Conservation (phyloP, 1,140 invertebrate species). For the Rhizoglyphus robini region DNA sequence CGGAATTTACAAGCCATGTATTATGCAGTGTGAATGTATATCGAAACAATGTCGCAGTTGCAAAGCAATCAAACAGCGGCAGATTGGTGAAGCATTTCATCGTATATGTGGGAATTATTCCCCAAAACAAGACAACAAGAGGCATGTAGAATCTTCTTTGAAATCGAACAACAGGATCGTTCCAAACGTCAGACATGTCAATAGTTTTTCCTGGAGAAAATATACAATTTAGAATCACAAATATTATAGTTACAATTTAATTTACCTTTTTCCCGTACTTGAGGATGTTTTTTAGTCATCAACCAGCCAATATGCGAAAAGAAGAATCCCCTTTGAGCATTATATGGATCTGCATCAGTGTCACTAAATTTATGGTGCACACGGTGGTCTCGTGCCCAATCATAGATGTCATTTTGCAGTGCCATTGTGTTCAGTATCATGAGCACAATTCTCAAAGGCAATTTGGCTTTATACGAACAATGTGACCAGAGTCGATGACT, state of each 20-base stretch:
- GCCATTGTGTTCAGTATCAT: slow-evolving; percentile 39
- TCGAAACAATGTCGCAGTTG: neutral
- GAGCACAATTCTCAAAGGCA: slow-evolving; percentile 21
- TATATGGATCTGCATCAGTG: slow-evolving; percentile 89
- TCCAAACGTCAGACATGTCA: slow-evolving; percentile 65
- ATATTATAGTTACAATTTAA: too few species aligned
- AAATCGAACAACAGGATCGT: slow-evolving; percentile 64
- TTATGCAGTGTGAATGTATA: slow-evolving; percentile 61
- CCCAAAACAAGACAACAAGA: slow-evolving; percentile 64
- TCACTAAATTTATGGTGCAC: slow-evolving; percentile 93
- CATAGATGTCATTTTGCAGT: slow-evolving; percentile 67
- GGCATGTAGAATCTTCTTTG: slow-evolving; percentile 48
- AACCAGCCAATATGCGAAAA: slow-evolving; percentile 92
- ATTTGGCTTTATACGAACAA: slow-evolving; percentile 20
- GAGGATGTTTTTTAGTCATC: slow-evolving; percentile 63
- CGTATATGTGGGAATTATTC: slow-evolving; percentile 64
- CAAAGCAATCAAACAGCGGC: slow-evolving; percentile 43
- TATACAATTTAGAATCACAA: too few species aligned
- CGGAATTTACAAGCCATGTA: slow-evolving; percentile 60
- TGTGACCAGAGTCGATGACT: slow-evolving; percentile 22
- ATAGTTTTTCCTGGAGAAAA: too few species aligned
- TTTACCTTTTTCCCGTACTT: slow-evolving; percentile 71
- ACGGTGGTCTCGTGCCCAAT: slow-evolving; percentile 85
- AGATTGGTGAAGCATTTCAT: slow-evolving; percentile 65
- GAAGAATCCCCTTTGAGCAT: slow-evolving; percentile 84